Conservation (phyloP, 2,113 vertebrate species). For the Mastomys natalensis region DNA sequence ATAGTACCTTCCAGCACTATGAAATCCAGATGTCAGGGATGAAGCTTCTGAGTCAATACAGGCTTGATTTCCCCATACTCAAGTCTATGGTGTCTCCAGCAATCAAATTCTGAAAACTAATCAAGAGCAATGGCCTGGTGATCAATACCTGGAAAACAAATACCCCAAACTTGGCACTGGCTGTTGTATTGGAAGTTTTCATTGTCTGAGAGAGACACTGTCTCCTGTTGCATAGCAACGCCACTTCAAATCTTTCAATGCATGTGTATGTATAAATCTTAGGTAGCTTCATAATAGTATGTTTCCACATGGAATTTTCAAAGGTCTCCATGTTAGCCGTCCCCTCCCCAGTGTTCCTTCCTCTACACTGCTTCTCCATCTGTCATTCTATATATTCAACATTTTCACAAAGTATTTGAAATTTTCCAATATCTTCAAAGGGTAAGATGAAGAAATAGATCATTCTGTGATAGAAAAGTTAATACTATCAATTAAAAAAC, state of each 20-base stretch:
- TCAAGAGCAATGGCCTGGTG: neutral
- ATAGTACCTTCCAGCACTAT: neutral
- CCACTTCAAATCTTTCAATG: neutral
- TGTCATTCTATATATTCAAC: neutral
- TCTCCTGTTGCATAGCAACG: neutral
- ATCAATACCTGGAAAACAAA: neutral
- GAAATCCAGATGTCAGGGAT: too few species aligned
- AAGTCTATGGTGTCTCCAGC: neutral
- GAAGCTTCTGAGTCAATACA: neutral
- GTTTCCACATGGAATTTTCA: neutral
- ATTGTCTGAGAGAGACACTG: neutral
- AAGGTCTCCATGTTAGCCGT: neutral
- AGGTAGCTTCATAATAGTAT: neutral
- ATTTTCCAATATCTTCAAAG: slow-evolving; percentile 69
- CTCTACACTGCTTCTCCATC: neutral
- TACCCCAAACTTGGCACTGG: neutral
- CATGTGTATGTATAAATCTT: too few species aligned
- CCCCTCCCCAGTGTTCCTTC: neutral
- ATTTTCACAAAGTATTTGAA: slow-evolving; percentile 21
- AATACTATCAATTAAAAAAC: slow-evolving; percentile 71
- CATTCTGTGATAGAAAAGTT: slow-evolving; percentile 66
- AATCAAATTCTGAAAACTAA: too few species aligned
- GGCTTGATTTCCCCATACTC: neutral
- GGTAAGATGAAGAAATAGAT: slow-evolving; percentile 66
- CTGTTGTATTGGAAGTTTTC: neutral